Percentiles rank a stretch among this genome's conserved stretches.
These are phyloP conservation scores for Sebastes cheni DNA, from an alignment of 2,797 vertebrate genomes.

Conservation along the genomic window DNA sequence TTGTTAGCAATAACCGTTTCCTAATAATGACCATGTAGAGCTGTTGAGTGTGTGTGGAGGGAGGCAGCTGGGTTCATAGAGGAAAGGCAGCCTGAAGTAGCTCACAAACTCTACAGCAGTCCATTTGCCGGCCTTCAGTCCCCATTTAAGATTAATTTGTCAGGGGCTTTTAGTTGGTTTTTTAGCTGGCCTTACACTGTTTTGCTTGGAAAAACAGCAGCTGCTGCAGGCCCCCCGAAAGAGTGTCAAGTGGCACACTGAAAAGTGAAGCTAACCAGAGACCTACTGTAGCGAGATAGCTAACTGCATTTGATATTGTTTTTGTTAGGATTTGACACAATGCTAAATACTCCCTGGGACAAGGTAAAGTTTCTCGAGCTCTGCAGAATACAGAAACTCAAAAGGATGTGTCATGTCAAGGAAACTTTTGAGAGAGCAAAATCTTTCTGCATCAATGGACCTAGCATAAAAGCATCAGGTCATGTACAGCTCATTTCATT, in stretches of 20 bases:
- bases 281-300: slow-evolving; percentile 41
- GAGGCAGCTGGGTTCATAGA: not conserved
- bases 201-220: slow-evolving; percentile 62
- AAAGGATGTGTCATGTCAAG: not conserved
- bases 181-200: slow-evolving; percentile 46
- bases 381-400: slow-evolving; percentile 1
- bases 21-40: not conserved
- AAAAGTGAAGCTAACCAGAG: slow-evolving; percentile 59
- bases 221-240: slow-evolving; percentile 44
- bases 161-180: slow-evolving; percentile 56
- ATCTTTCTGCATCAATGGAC: not conserved
- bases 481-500: not conserved
- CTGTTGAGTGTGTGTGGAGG: slow-evolving; percentile 5
- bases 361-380: slow-evolving; percentile 26
- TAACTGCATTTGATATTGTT: slow-evolving; percentile 61
- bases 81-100: not conserved
- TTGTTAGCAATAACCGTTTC: not conserved
- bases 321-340: slow-evolving; percentile 60
- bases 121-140: slow-evolving; percentile 45
- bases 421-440: not conserved
- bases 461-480: not conserved
- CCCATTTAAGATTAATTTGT: slow-evolving; percentile 72
- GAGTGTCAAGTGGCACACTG: slow-evolving; percentile 63
- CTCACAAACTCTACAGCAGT: slow-evolving; percentile 19
- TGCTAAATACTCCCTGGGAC: slow-evolving; percentile 44